Evolutionary conservation across 1,140 invertebrate species (phyloP), one percentile per base, ranked within the genome.

Genomic region (Nasonia giraulti): DNA sequence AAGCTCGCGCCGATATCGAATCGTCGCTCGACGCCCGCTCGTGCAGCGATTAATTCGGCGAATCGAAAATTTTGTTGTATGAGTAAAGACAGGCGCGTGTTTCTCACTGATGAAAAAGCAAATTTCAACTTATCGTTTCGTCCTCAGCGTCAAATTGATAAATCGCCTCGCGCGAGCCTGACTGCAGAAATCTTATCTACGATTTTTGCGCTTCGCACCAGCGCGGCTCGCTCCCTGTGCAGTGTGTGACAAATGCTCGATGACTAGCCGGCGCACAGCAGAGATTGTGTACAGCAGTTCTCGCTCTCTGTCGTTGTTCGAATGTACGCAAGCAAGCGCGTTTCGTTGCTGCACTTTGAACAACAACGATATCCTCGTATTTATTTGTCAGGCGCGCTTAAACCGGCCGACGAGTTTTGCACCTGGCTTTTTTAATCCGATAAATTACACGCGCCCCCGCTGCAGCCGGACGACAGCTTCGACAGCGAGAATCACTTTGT

Each of bases 401-500:
- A 86, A 89, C 50, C 88, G 87, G 88, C 90, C 89, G 90, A 90
- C 89, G 89, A 90, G 27, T 90, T 90, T 92, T 90, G 87, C 91
- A 90, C 89, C 90, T 90, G 90, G 89, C 90, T 92, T 92, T 92
- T 92, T 92, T 86, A 88, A 92, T 92, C 91, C 91, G 88, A 90
- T 92, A 91, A 92, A 91, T 92, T 92, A 92, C 91, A 89, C 88
- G 88, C 87, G 20, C 55, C 55, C 17, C 6, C 7, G 55, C 89
- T 91, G 88, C 88, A 87, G 88, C 87, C 88, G 85, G 88, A 88
- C 89, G 89, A 91, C 89, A 90, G 88, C 88, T 91, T 91, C 90
- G 88, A 88, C 87, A 82, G 85, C 27, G 27, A 80, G 85, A 87
- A 86, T 87, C 5, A 7, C 73, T 75, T 75, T 82, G 33, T 82